phyloP scores from a whole-genome alignment of 2,113 vertebrate genomes.

The Verasper variegatus region DNA sequence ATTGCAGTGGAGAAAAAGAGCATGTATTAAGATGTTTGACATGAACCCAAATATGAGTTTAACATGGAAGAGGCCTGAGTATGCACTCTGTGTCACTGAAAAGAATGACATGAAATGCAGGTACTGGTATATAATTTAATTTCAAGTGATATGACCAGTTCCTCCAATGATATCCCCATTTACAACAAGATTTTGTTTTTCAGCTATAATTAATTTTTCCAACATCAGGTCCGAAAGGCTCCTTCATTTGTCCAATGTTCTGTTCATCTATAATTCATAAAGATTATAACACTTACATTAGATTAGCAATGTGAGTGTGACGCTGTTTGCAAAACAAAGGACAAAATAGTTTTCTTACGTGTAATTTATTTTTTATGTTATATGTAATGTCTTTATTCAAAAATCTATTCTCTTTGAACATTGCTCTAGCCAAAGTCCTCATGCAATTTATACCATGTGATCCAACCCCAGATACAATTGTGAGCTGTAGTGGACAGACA shows the following conservation, averaged over 20 bases:
- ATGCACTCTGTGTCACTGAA: not conserved
- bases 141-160: not conserved
- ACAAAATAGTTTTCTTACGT: conserved; percentile 6
- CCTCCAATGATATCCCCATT: not conserved
- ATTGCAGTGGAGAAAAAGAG: conserved; percentile 16
- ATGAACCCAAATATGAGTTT: conserved; percentile 13
- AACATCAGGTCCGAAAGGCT: not conserved
- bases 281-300: not conserved
- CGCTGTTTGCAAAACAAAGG: not conserved
- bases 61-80: not conserved
- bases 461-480: conserved; percentile 20
- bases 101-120: not conserved
- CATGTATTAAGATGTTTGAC: conserved; percentile 15
- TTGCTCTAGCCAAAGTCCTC: not conserved
- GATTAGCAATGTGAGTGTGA: not conserved
- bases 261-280: not conserved
- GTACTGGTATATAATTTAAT: not conserved
- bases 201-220: not conserved
- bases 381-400: conserved; percentile 13
- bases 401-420: conserved; percentile 51
- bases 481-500: not conserved
- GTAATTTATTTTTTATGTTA: conserved; percentile 1
- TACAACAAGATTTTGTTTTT: not conserved
- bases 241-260: not conserved
- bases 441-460: conserved; percentile 19